Percentiles rank a stretch among this genome's conserved stretches.
Conservation (phyloP, 2,888 invertebrate species). For the Rhamnusium bicolor region DNA sequence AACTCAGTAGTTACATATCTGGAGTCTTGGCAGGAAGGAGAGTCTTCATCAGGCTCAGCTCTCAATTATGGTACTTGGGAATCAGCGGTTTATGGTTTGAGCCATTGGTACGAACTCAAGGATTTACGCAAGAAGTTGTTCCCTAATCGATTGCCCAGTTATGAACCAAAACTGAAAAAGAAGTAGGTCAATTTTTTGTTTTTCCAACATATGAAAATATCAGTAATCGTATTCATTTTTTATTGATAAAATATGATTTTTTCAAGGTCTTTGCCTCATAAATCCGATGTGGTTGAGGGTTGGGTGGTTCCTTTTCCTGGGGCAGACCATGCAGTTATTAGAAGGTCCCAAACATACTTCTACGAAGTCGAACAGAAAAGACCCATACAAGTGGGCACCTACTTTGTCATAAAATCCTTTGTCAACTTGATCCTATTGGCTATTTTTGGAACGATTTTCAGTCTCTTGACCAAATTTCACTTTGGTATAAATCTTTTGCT, state of each 20-base stretch:
- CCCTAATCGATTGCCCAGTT: slow-evolving; percentile 77
- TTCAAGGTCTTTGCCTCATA: slow-evolving; percentile 53
- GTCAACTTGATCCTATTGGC: slow-evolving; percentile 71
- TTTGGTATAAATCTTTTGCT: slow-evolving; percentile 79
- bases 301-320: slow-evolving; percentile 80
- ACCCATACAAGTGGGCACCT: slow-evolving; percentile 86
- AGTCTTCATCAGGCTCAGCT: slow-evolving; percentile 70
- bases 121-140: slow-evolving; percentile 77
- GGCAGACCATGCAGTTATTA: slow-evolving; percentile 86
- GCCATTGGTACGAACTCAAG: too few species aligned
- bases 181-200: too few species aligned
- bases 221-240: too few species aligned
- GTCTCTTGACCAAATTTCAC: slow-evolving; percentile 68
- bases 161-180: slow-evolving; percentile 72
- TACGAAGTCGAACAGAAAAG: slow-evolving; percentile 79
- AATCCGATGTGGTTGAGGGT: slow-evolving; percentile 52
- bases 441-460: slow-evolving; percentile 77
- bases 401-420: slow-evolving; percentile 73
- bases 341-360: slow-evolving; percentile 85
- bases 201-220: too few species aligned
- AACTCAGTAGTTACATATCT: slow-evolving; percentile 87
- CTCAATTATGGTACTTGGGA: slow-evolving; percentile 93
- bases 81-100: slow-evolving; percentile 86
- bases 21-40: slow-evolving; percentile 62
- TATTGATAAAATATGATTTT: too few species aligned